Conservation (phyloP, 2,113 vertebrate species). For the Crotalus tigris region DNA sequence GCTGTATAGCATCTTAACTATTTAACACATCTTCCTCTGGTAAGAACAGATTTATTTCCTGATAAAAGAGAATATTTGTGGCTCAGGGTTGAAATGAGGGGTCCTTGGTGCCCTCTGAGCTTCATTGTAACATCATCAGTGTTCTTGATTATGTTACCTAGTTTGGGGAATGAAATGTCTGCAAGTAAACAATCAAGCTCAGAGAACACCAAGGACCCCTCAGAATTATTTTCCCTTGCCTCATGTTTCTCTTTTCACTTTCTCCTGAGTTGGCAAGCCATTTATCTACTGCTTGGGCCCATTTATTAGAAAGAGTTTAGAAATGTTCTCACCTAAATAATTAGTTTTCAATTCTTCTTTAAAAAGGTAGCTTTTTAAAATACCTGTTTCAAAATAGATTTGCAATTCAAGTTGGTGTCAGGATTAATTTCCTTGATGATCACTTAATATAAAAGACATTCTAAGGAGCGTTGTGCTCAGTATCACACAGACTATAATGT, state of each 20-base stretch:
- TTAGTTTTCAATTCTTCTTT: conserved; percentile 1
- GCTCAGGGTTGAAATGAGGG: neutral
- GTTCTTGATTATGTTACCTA: neutral
- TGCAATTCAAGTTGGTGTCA: neutral
- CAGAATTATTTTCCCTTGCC: neutral
- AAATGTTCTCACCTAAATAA: neutral
- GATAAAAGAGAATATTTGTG: neutral
- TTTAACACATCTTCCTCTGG: neutral
- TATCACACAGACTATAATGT: conserved; percentile 8
- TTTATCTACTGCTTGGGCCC: neutral
- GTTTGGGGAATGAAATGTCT: neutral
- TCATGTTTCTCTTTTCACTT: neutral
- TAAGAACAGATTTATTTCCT: neutral
- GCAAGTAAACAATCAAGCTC: neutral
- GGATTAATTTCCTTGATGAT: neutral
- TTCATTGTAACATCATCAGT: neutral
- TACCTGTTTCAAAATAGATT: neutral
- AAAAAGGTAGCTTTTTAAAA: neutral
- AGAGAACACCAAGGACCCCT: neutral
- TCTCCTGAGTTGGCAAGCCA: neutral
- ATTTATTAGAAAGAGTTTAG: neutral
- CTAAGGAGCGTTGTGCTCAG: neutral
- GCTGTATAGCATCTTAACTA: neutral
- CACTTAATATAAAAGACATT: neutral
- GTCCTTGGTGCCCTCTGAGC: neutral